Percentiles rank a stretch among this genome's conserved stretches.
These are phyloP conservation scores for Pollenia amentaria DNA, from an alignment of 2,888 invertebrate species.

Conservation along the genomic window DNA sequence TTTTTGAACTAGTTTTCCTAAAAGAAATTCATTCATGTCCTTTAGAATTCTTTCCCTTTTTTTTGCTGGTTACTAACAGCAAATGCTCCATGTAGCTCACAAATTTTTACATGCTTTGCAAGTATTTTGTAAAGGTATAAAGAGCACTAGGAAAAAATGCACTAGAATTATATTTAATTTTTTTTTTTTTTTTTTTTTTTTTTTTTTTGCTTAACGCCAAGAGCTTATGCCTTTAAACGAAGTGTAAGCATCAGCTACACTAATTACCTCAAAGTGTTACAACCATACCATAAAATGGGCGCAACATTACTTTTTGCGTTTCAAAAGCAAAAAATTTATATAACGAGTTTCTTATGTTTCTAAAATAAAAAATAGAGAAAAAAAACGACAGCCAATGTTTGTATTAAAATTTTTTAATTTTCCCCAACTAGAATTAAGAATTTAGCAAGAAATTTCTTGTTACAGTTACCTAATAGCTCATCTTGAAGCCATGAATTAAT, in stretches of 20 bases:
- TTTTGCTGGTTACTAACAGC: neutral
- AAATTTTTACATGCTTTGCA: constrained; percentile 57
- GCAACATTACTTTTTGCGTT: constrained; percentile 18
- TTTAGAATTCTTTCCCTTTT: too few relatives aligned
- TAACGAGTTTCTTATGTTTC: constrained; percentile 68
- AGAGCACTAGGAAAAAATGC: constrained; percentile 47
- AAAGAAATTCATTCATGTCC: too few relatives aligned
- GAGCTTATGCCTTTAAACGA: constrained; percentile 60
- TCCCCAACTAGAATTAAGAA: constrained; percentile 42
- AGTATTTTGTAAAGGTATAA: constrained; percentile 45
- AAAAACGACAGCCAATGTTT: constrained; percentile 74
- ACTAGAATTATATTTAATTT: constrained; percentile 29
- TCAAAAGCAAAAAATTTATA: constrained; percentile 23
- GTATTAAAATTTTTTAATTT: constrained; percentile 79
- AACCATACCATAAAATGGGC: constrained; percentile 45
- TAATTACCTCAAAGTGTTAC: constrained; percentile 75
- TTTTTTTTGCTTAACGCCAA: constrained; percentile 20
- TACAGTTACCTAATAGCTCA: constrained; percentile 77
- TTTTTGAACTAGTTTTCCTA: too few relatives aligned
- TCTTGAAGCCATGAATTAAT: constrained; percentile 80
- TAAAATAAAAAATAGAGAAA: neutral
- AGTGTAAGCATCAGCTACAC: constrained; percentile 71
- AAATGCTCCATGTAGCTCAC: constrained; percentile 12
- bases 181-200: constrained; percentile 10
- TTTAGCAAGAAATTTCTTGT: constrained; percentile 67